A percentile compares a stretch with the other conserved stretches of the same genome.
These are phyloP conservation scores for Sebastiscus albofasciatus DNA, from an alignment of 2,797 vertebrate species.

Conservation along the genomic window DNA sequence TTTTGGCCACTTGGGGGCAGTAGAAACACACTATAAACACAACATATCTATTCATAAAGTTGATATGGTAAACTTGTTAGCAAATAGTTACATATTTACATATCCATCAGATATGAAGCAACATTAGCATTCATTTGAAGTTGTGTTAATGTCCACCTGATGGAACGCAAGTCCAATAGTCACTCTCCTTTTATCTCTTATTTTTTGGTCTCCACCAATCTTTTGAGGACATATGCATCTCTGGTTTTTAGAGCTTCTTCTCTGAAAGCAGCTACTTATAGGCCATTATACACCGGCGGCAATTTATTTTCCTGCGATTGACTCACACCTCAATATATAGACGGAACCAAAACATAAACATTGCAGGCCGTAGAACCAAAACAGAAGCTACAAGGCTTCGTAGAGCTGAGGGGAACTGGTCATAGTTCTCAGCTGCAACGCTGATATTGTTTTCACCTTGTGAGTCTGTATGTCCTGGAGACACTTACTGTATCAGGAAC, in stretches of 20 bases:
- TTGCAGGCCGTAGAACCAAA: background rate
- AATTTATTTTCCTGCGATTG: no score
- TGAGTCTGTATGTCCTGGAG: background rate
- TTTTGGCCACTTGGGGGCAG: background rate
- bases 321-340: no score
- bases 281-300: no score
- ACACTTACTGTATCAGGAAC: background rate
- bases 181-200: no score
- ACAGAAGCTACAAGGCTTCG: background rate
- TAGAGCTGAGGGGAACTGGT: background rate
- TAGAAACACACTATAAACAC: background rate
- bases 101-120: background rate
- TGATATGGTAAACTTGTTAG: no score
- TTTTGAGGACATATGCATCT: background rate
- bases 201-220: background rate
- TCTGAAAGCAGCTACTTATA: no score
- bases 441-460: background rate
- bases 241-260: background rate
- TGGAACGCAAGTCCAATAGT: background rate
- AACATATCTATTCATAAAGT: background rate
- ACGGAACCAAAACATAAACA: background rate
- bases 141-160: background rate
- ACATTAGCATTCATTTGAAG: background rate
- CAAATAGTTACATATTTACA: background rate
- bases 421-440: background rate